Evolutionary conservation across 2,113 vertebrate species (phyloP).

Genomic region (Semicossyphus pulcher): DNA sequence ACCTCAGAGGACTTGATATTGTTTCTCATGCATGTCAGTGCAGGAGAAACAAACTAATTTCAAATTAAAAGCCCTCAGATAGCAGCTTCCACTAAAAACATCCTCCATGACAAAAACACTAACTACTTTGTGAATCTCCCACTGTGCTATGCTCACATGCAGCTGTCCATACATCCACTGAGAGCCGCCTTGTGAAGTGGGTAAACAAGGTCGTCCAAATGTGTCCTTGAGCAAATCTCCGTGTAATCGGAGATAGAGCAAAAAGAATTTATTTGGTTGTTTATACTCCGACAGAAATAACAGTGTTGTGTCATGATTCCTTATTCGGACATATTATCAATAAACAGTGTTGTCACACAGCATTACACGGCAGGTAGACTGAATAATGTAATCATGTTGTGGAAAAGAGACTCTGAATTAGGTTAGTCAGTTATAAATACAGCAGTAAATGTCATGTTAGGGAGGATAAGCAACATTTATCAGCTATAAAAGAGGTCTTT

Average conservation of each 20-base stretch:
- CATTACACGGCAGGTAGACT: not conserved
- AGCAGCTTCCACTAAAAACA: not conserved
- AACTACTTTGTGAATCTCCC: not conserved
- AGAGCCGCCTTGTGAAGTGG: constrained; percentile 10
- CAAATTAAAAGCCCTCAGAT: not conserved
- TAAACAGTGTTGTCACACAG: constrained; percentile 13
- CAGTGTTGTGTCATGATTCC: constrained; percentile 3
- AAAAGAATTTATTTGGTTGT: constrained; percentile 16
- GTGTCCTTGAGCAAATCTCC: constrained; percentile 18
- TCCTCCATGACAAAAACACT: not conserved
- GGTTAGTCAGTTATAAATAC: constrained; percentile 22
- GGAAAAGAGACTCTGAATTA: not conserved
- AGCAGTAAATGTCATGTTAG: constrained; percentile 24
- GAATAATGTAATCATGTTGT: constrained; percentile 2
- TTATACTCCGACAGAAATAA: constrained; percentile 29
- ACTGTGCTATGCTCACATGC: constrained; percentile 33
- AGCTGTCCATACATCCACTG: constrained; percentile 66
- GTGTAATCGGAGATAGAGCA: constrained; percentile 13
- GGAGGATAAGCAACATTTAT: not conserved
- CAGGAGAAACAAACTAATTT: not conserved
- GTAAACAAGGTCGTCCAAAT: constrained; percentile 22
- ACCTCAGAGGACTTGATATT: constrained; percentile 11
- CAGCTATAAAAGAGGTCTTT: constrained; percentile 12
- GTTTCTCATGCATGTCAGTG: not conserved
- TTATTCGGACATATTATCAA: constrained; percentile 22